Evolutionary conservation across 2,113 vertebrate genomes (phyloP), one percentile per base, ranked within the genome.

Genomic region (Gorsachius goisagi): DNA sequence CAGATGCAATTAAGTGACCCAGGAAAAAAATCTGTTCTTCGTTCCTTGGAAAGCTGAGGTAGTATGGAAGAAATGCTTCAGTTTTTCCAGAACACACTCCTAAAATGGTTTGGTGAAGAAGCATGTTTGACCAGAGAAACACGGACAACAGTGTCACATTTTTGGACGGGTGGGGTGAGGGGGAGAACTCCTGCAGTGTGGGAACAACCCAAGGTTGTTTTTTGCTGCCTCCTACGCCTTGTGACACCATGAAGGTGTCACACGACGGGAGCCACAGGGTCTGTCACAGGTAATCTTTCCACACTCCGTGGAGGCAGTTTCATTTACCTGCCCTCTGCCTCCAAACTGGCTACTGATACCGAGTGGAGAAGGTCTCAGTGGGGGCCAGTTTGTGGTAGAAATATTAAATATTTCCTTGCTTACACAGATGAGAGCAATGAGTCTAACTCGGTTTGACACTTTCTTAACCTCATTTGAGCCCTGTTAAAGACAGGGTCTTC

Each of bases 11-110:
- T 60, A 55, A 92, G 23, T 2, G 58, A 90, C 58, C 44, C 45
- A 76, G 49, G 68, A 47, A 89, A 88, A 80, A 56, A 33, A 81
- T 78, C 83, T 78, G 76, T 69, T 91, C 69, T 87, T 93, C 73
- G 20, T 93, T 90, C 73, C 80, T 90, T 79, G 86, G 80, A 87
- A 97, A 89, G 56, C 83, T 93, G 92, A 84, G 33, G 49, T 72
- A 85, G 62, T 37, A 26, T 2, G 45, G 90, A 89, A 93, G 75
- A 95, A 93, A 95, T 76, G 80, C 53, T 53, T 89, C 0, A 8
- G 26, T 32, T 81, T 94, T 96, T 92, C 77, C 80, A 92, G 84
- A 76, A 50, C 4, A 19, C 8, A 0, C 22, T 87, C 27, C 53
- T 85, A 20, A 89, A 63, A 68, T 22, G 8, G 26, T 55, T 81